Conservation (phyloP, 2,113 vertebrate genomes). For the Calonectris borealis region DNA sequence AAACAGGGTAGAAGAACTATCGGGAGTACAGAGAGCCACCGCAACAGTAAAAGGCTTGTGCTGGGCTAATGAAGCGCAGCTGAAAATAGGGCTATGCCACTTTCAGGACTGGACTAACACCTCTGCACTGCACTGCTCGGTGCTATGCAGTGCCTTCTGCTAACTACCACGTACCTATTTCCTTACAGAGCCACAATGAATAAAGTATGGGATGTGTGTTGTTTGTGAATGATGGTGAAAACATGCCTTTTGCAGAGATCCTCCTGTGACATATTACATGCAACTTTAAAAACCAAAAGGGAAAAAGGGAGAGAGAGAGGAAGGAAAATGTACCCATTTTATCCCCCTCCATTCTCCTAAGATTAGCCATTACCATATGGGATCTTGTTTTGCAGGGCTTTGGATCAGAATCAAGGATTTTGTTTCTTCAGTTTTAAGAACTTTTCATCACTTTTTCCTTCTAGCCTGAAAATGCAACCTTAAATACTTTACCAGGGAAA, state of each 20-base stretch:
- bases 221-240: background rate
- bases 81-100: background rate
- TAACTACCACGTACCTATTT: background rate
- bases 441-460: conserved; percentile 83
- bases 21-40: background rate
- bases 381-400: conserved; percentile 71
- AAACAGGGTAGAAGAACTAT: background rate
- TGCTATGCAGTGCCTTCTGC: background rate
- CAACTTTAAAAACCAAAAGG: background rate
- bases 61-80: background rate
- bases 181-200: background rate
- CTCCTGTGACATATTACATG: background rate
- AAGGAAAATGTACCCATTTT: conserved; percentile 3
- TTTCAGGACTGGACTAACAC: background rate
- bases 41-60: background rate
- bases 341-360: conserved; percentile 10
- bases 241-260: background rate
- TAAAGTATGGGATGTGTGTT: background rate
- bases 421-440: conserved; percentile 76
- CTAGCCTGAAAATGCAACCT: conserved; percentile 74
- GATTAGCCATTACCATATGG: conserved; percentile 34
- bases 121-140: background rate
- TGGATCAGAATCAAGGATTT: conserved; percentile 76
- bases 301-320: background rate
- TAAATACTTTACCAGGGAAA: conserved; percentile 81